Percentiles rank a stretch among this genome's conserved stretches.
These are phyloP conservation scores for Cinclus cinclus DNA, from an alignment of 2,113 vertebrate genomes.

Conservation along the genomic window DNA sequence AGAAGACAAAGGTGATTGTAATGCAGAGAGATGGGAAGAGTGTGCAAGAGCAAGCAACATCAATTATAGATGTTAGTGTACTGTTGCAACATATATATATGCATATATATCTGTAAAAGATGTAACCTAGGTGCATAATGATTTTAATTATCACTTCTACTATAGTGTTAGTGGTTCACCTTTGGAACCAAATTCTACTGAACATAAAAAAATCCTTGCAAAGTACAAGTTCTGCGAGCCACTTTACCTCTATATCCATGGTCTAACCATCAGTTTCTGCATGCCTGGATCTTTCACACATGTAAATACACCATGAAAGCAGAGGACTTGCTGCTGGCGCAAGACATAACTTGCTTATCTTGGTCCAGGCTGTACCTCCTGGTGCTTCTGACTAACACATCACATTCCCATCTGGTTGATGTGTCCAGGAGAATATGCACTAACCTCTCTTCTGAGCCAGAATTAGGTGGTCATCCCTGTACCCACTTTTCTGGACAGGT, in stretches of 20 bases:
- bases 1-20: background rate
- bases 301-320: background rate
- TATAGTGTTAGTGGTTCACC: background rate
- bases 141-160: background rate
- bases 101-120: background rate
- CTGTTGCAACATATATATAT: background rate
- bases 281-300: background rate
- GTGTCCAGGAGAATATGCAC: background rate
- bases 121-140: background rate
- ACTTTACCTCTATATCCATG: background rate
- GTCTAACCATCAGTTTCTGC: background rate
- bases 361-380: background rate
- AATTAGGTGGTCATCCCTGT: background rate
- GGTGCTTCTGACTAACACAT: background rate
- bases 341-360: background rate
- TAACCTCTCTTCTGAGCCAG: background rate
- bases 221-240: background rate
- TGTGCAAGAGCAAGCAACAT: background rate
- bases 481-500: slow-evolving; percentile 19
- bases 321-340: background rate
- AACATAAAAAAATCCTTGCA: background rate
- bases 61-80: background rate
- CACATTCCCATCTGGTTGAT: background rate
- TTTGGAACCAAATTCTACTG: background rate
- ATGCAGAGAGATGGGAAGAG: background rate